Conservation (phyloP, 2,113 vertebrate genomes). For the Hylia prasina region DNA sequence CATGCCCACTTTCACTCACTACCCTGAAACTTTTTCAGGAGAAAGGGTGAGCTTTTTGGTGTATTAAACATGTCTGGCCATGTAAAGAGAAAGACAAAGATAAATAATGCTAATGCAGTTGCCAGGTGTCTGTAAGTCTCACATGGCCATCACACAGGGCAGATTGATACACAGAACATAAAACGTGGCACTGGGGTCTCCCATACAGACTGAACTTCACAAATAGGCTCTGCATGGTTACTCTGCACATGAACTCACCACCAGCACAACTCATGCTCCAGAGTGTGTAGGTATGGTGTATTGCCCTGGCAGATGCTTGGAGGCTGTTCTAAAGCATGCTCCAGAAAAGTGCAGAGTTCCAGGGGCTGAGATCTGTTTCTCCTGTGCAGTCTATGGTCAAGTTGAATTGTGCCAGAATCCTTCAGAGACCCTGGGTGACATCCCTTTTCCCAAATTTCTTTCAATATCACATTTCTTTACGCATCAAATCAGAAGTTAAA, state of each 20-base stretch:
- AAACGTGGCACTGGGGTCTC: fast-evolving
- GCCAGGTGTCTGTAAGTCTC: background rate
- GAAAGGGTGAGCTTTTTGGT: background rate
- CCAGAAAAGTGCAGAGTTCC: background rate
- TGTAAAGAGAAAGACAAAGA: background rate
- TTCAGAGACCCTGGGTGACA: background rate
- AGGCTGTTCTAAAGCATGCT: background rate
- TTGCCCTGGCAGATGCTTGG: background rate
- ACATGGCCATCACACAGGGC: fast-evolving
- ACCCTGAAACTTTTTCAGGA: background rate
- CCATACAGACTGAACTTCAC: background rate
- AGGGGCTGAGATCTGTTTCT: background rate
- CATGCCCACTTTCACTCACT: background rate
- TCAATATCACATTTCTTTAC: background rate
- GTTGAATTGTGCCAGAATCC: background rate
- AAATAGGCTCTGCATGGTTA: background rate
- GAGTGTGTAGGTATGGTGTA: fast-evolving
- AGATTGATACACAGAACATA: background rate
- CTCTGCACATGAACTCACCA: background rate
- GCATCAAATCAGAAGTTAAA: background rate
- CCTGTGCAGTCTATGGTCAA: background rate
- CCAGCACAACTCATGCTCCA: background rate
- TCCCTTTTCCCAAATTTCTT: background rate
- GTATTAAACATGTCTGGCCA: background rate
- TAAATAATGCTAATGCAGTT: background rate